Conservation (phyloP, 2,797 vertebrate genomes). For the Petrocephalus sullivani region DNA sequence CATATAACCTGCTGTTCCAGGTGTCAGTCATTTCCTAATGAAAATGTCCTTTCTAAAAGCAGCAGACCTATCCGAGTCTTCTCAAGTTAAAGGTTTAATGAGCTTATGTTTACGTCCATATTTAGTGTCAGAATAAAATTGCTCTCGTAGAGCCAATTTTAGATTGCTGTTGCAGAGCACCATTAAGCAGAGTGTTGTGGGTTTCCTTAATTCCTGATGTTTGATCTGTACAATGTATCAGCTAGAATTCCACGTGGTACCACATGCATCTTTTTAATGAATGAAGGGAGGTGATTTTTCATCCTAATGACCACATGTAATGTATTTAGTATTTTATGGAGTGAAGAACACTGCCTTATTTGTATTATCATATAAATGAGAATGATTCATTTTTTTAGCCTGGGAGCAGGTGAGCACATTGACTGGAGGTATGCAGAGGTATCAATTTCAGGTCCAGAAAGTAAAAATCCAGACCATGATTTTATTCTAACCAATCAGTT, state of each 20-base stretch:
- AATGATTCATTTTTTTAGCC: neutral
- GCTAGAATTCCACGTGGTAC: neutral
- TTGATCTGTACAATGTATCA: neutral
- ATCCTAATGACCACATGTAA: neutral
- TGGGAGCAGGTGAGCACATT: neutral
- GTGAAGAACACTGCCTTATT: neutral
- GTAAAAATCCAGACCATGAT: neutral
- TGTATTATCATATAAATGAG: neutral
- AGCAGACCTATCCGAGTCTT: neutral
- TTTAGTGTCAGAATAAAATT: neutral
- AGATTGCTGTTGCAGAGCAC: neutral
- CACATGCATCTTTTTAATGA: neutral
- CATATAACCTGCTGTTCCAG: neutral
- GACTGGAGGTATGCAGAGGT: neutral
- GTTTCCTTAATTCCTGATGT: neutral
- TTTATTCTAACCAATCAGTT: too few relatives aligned
- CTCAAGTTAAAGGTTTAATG: neutral
- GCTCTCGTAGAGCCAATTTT: neutral
- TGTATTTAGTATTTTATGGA: neutral
- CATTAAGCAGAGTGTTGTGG: neutral
- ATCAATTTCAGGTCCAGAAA: neutral
- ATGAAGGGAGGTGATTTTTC: neutral
- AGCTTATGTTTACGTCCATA: neutral
- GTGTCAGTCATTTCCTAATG: neutral
- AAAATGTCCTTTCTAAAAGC: neutral